phyloP scores from a whole-genome alignment of 2,797 vertebrate genomes.

The Fratercula arctica region DNA sequence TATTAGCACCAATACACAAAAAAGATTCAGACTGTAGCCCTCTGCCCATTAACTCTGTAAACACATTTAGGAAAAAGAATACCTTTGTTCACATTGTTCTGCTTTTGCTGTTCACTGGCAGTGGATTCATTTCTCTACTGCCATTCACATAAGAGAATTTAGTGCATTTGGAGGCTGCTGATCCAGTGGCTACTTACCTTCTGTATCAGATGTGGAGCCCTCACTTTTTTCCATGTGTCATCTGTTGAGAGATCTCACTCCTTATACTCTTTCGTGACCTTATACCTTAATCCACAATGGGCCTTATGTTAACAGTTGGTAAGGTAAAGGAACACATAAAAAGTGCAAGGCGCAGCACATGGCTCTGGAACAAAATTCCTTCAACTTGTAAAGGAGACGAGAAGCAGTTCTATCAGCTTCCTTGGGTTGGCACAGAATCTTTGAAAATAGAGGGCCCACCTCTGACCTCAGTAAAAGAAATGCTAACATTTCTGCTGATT shows the following conservation, averaged over 20 bases:
- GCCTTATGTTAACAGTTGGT: neutral
- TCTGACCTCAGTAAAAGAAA: neutral
- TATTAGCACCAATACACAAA: neutral
- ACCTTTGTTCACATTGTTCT: neutral
- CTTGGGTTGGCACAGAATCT: neutral
- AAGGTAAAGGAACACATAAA: neutral
- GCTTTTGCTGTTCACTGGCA: neutral
- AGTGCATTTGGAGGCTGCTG: neutral
- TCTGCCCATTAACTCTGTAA: neutral
- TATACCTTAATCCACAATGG: neutral
- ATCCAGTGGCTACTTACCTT: neutral
- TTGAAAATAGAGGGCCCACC: neutral
- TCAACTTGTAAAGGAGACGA: neutral
- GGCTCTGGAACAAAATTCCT: neutral
- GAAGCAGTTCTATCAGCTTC: neutral
- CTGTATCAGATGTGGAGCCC: neutral
- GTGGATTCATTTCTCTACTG: neutral
- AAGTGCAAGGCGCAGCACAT: neutral
- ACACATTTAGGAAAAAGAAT: neutral
- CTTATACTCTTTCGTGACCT: neutral
- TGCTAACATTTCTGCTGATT: neutral
- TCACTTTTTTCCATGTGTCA: neutral
- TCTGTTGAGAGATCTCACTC: neutral
- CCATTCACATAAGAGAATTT: neutral
- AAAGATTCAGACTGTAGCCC: neutral